phyloP scores from a whole-genome alignment of 2,113 vertebrate genomes.

The Rhea pennata region DNA sequence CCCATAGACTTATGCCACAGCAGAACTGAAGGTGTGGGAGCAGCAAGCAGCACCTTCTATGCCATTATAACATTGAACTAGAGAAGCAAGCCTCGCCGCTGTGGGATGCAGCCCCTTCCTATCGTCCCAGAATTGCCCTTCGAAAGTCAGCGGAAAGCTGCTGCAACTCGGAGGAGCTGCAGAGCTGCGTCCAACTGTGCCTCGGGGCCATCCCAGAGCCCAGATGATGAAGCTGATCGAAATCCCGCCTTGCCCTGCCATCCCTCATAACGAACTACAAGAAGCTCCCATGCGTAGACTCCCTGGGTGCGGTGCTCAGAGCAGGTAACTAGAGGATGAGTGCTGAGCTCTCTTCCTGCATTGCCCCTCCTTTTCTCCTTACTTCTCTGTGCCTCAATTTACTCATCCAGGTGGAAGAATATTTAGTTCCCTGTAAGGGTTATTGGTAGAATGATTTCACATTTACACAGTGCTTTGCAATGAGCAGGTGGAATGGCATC shows the following conservation, averaged over 20 bases:
- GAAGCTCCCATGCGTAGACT: accelerated
- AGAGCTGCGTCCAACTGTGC: not conserved
- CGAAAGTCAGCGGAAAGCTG: not conserved
- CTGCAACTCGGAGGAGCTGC: accelerated
- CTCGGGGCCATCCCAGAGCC: not conserved
- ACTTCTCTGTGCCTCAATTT: not conserved
- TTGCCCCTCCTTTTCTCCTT: not conserved
- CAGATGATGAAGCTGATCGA: not conserved
- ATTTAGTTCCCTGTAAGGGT: not conserved
- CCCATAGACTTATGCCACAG: not conserved
- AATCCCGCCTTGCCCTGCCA: not conserved
- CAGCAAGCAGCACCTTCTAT: not conserved
- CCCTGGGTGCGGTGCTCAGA: not conserved
- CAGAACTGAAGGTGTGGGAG: not conserved
- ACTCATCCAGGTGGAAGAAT: not conserved
- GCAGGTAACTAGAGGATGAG: not conserved
- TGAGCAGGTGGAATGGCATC: conserved; percentile 41
- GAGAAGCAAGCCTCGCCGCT: not conserved
- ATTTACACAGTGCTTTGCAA: not conserved
- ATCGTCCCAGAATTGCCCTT: not conserved
- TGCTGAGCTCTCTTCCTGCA: not conserved
- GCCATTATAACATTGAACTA: not conserved
- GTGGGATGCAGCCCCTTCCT: not conserved
- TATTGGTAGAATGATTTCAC: conserved; percentile 1
- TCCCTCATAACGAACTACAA: not conserved